These are phyloP conservation scores for Lepidochrysops patricia DNA, from an alignment of 2,888 invertebrate genomes.

Conservation along the genomic window DNA sequence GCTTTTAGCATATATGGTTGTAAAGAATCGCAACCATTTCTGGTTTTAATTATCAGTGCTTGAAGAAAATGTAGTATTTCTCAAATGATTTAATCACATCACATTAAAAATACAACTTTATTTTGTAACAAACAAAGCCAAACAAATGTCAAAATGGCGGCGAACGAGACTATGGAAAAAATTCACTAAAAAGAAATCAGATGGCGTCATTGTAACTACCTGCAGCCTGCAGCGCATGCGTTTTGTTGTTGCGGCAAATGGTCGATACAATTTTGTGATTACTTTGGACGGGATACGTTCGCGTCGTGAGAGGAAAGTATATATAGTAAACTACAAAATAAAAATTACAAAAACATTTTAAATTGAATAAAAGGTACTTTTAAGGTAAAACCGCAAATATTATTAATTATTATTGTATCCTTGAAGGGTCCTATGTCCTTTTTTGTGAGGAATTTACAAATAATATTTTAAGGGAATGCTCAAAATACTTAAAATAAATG, in stretches of 20 bases:
- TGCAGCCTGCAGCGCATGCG: slow-evolving; percentile 50
- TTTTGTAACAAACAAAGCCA: slow-evolving; percentile 62
- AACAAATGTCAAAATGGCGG: slow-evolving; percentile 76
- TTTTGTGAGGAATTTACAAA: too few relatives aligned
- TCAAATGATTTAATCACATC: slow-evolving; percentile 33
- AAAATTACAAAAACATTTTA: too few relatives aligned
- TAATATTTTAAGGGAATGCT: too few relatives aligned
- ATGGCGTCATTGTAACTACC: slow-evolving; percentile 41
- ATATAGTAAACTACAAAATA: too few relatives aligned
- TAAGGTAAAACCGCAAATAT: too few relatives aligned
- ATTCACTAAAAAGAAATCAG: slow-evolving; percentile 35
- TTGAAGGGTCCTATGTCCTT: too few relatives aligned
- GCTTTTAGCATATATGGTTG: slow-evolving; percentile 36
- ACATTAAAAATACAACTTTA: slow-evolving; percentile 46
- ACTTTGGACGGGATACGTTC: too few relatives aligned
- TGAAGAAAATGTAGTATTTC: slow-evolving; percentile 36
- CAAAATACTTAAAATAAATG: too few relatives aligned
- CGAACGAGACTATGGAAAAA: slow-evolving; percentile 32
- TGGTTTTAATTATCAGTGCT: slow-evolving; percentile 24
- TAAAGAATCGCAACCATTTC: slow-evolving; percentile 30
- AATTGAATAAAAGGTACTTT: too few relatives aligned
- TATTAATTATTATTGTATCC: too few relatives aligned
- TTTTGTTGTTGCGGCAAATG: slow-evolving; percentile 38
- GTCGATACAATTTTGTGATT: too few relatives aligned
- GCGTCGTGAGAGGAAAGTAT: too few relatives aligned